These are phyloP conservation scores for Strigamia crassipes DNA, from an alignment of 2,888 invertebrate genomes.

Conservation along the genomic window DNA sequence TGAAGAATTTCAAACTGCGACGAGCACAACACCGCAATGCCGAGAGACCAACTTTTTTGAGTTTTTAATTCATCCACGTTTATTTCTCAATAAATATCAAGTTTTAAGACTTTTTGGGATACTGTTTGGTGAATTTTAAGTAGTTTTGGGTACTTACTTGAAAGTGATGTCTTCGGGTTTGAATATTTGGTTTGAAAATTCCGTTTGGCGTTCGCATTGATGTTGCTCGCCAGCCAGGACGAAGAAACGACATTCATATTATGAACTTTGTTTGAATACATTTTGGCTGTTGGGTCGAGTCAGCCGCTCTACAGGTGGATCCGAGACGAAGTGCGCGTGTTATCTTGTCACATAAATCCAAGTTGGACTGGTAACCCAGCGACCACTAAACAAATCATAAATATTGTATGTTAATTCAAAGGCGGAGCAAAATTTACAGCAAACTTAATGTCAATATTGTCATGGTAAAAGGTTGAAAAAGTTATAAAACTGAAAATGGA, in stretches of 20 bases:
- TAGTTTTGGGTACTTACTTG: neutral
- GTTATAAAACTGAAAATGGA: neutral
- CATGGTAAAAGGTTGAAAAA: neutral
- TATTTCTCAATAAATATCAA: no score
- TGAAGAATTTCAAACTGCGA: no score
- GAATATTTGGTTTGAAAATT: slow-evolving; percentile 24
- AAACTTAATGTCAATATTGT: slow-evolving; percentile 1
- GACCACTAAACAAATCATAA: slow-evolving; percentile 29
- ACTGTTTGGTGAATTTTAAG: no score
- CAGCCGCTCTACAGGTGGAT: neutral
- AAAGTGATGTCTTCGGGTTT: neutral
- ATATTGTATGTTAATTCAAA: slow-evolving; percentile 12
- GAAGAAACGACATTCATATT: neutral
- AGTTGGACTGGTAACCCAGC: neutral
- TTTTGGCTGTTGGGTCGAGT: neutral
- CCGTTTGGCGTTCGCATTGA: neutral
- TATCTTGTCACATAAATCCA: slow-evolving; percentile 22
- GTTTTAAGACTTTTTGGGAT: no score
- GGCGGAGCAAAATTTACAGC: neutral
- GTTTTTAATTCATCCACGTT: no score
- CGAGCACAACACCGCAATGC: no score
- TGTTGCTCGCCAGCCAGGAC: slow-evolving; percentile 8
- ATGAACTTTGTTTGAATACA: slow-evolving; percentile 15
- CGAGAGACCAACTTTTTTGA: no score
- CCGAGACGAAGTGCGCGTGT: neutral